These are phyloP conservation scores for Acrobasis suavella DNA, from an alignment of 2,888 invertebrate genomes.

Conservation along the genomic window DNA sequence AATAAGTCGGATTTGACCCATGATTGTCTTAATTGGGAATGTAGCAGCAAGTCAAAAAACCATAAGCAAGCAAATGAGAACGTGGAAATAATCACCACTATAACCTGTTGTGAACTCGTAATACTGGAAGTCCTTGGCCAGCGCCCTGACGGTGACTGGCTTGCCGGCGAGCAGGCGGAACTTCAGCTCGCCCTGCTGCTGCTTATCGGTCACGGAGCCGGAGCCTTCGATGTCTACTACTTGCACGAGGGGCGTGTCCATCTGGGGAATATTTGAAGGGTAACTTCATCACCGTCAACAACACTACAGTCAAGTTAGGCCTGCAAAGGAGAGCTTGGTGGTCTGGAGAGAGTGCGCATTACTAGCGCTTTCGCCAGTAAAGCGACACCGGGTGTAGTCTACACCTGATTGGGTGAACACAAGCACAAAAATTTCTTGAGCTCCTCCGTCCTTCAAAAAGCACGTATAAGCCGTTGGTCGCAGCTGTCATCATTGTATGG, in stretches of 20 bases:
- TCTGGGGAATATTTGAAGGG: conserved; percentile 36
- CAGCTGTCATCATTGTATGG: too few species aligned
- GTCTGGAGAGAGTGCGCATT: too few species aligned
- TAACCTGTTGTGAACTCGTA: conserved; percentile 78
- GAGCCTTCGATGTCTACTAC: conserved; percentile 78
- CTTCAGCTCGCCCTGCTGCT: conserved; percentile 77
- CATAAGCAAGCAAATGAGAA: conserved; percentile 24
- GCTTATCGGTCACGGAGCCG: conserved; percentile 69
- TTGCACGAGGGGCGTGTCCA: conserved; percentile 76
- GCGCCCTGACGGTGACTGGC: conserved; percentile 68
- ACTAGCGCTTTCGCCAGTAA: too few species aligned
- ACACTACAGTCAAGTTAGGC: too few species aligned
- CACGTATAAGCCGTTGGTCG: too few species aligned
- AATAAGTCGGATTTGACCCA: neutral
- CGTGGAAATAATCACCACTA: conserved; percentile 71
- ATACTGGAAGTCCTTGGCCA: conserved; percentile 82
- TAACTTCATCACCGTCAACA: too few species aligned
- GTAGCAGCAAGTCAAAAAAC: neutral
- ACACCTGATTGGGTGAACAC: too few species aligned
- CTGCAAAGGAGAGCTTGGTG: too few species aligned
- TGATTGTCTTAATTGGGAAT: neutral
- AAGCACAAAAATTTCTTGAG: too few species aligned
- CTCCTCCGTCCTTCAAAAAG: too few species aligned
- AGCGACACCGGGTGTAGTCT: too few species aligned
- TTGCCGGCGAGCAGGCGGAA: conserved; percentile 77